A percentile compares a stretch with the other conserved stretches of the same genome.
These are phyloP conservation scores for Leptogaster cylindrica DNA, from an alignment of 2,888 invertebrate species.

Conservation along the genomic window DNA sequence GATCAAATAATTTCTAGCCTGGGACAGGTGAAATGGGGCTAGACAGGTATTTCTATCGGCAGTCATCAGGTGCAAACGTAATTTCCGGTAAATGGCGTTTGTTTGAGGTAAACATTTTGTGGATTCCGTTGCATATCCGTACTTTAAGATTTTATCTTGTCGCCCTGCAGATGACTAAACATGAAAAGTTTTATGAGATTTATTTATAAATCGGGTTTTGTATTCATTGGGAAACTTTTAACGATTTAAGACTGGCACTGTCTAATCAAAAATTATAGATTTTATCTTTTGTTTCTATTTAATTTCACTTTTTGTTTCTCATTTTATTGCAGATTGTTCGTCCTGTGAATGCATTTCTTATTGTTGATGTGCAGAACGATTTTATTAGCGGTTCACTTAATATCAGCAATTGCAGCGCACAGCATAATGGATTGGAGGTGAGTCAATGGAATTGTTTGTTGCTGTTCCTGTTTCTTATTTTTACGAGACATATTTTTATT, in stretches of 20 bases:
- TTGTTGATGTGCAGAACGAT: conserved; percentile 98
- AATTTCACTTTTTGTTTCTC: conserved; percentile 6
- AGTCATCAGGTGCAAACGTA: background rate
- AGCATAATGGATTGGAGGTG: conserved; percentile 86
- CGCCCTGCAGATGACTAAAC: too few species aligned
- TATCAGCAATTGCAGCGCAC: conserved; percentile 90
- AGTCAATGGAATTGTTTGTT: background rate
- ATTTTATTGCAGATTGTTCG: conserved; percentile 73
- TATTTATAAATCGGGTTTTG: too few species aligned
- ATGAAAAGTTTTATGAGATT: too few species aligned
- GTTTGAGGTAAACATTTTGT: background rate
- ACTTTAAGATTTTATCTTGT: too few species aligned
- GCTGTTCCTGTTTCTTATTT: too few species aligned
- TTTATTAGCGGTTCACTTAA: conserved; percentile 94
- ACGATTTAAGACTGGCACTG: too few species aligned
- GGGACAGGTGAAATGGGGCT: background rate
- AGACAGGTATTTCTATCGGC: background rate
- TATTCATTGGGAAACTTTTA: too few species aligned
- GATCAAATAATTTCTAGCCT: conserved; percentile 15
- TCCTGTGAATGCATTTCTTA: conserved; percentile 85
- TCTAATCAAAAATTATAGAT: too few species aligned
- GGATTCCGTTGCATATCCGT: too few species aligned
- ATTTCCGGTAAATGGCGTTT: background rate
- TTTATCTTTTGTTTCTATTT: too few species aligned
- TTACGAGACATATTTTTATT: too few species aligned